phyloP scores from a whole-genome alignment of 1,140 invertebrate species.

The Dolichoris vasculosae region DNA sequence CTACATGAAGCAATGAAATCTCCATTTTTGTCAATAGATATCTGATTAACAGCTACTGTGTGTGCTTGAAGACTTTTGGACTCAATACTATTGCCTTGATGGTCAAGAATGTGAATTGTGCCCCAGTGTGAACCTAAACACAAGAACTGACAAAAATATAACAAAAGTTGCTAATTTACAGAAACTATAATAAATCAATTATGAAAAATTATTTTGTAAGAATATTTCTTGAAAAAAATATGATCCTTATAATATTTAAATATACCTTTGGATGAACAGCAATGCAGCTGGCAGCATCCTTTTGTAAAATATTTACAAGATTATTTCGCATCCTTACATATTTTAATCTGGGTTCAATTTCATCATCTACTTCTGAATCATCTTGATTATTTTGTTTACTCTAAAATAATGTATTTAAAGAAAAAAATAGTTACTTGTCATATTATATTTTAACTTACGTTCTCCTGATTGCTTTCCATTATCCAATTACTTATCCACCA shows the following conservation, averaged over 20 bases:
- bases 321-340: constrained; percentile 93
- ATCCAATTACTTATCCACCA: constrained; percentile 12
- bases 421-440: background rate
- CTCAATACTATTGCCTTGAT: constrained; percentile 87
- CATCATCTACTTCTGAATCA: constrained; percentile 76
- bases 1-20: constrained; percentile 96
- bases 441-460: constrained; percentile 30
- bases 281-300: constrained; percentile 92
- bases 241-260: background rate
- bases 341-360: constrained; percentile 94
- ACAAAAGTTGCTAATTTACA: constrained; percentile 28
- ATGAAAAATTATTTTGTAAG: constrained; percentile 20
- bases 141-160: constrained; percentile 83
- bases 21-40: constrained; percentile 93
- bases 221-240: constrained; percentile 77
- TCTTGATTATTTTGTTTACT: constrained; percentile 64
- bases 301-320: constrained; percentile 87
- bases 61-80: constrained; percentile 86
- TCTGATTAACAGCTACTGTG: constrained; percentile 92
- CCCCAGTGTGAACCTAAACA: constrained; percentile 95
- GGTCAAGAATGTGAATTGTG: constrained; percentile 91
- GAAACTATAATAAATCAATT: background rate
- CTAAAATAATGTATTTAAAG: constrained; percentile 50
- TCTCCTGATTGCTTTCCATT: constrained; percentile 39
- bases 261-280: constrained; percentile 92